These are phyloP conservation scores for Larimichthys polyactis DNA, from an alignment of 2,113 vertebrate species.

Conservation along the genomic window DNA sequence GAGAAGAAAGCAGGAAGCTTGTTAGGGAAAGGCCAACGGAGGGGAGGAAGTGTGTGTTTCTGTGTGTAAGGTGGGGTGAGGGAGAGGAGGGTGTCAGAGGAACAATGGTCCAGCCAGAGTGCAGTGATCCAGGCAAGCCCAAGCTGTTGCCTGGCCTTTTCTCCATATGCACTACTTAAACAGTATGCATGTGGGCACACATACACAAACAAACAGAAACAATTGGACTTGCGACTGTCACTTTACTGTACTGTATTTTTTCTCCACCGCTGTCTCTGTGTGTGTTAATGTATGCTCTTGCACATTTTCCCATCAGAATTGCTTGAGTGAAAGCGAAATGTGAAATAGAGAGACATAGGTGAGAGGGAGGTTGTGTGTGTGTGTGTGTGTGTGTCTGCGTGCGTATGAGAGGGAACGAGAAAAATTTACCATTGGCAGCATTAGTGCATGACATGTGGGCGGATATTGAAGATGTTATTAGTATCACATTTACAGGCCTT, in stretches of 20 bases:
- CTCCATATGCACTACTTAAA: slow-evolving; percentile 78
- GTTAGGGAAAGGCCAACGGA: slow-evolving; percentile 32
- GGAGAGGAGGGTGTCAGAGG: slow-evolving; percentile 38
- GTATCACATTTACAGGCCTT: slow-evolving; percentile 73
- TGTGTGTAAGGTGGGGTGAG: slow-evolving; percentile 24
- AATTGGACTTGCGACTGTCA: slow-evolving; percentile 33
- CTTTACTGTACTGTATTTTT: slow-evolving; percentile 16
- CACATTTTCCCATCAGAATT: slow-evolving; percentile 21
- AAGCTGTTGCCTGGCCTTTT: slow-evolving; percentile 80
- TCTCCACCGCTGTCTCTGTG: neutral
- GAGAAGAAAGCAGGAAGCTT: slow-evolving; percentile 28
- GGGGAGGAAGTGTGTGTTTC: slow-evolving; percentile 45
- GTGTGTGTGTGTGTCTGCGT: neutral
- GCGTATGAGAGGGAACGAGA: neutral
- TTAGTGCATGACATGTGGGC: slow-evolving; percentile 65
- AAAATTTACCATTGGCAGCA: slow-evolving; percentile 54
- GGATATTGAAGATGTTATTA: slow-evolving; percentile 76
- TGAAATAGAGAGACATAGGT: slow-evolving; percentile 22
- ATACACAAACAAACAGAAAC: slow-evolving; percentile 30
- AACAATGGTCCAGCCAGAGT: slow-evolving; percentile 78
- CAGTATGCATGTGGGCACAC: slow-evolving; percentile 12
- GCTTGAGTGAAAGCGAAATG: slow-evolving; percentile 24
- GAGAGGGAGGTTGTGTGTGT: slow-evolving; percentile 1
- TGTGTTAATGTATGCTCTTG: slow-evolving; percentile 16
- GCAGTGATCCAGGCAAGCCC: slow-evolving; percentile 83